Conservation (phyloP, 2,888 invertebrate species). For the Urechis unicinctus region DNA sequence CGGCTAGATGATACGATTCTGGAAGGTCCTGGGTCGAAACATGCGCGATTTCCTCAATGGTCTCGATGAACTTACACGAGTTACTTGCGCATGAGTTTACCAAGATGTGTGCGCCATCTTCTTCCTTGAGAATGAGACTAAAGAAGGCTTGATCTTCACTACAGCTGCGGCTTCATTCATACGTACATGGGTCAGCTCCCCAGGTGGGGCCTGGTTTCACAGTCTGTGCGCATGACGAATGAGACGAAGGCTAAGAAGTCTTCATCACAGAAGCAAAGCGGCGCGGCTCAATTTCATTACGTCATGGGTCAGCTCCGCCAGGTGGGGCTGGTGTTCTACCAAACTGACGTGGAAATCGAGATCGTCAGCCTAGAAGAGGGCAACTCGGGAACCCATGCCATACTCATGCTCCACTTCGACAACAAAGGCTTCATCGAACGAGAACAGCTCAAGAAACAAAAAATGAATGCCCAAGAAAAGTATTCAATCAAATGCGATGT, state of each 20-base stretch:
- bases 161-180: no score
- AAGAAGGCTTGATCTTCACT: slow-evolving; percentile 79
- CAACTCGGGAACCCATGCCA: slow-evolving; percentile 85
- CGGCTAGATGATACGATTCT: no score
- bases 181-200: no score
- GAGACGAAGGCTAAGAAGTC: no score
- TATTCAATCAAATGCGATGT: slow-evolving; percentile 2
- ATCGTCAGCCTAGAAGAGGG: slow-evolving; percentile 77
- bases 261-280: no score
- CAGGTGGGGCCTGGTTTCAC: no score
- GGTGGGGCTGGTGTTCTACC: slow-evolving; percentile 82
- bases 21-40: slow-evolving; percentile 68
- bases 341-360: slow-evolving; percentile 87
- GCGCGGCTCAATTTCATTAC: slow-evolving; percentile 87
- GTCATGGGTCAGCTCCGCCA: slow-evolving; percentile 91
- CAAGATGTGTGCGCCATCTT: slow-evolving; percentile 81
- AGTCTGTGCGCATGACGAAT: no score
- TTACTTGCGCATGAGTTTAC: slow-evolving; percentile 95
- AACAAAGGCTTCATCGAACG: slow-evolving; percentile 63
- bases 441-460: not conserved
- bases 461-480: no score
- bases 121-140: slow-evolving; percentile 91
- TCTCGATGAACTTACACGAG: slow-evolving; percentile 91
- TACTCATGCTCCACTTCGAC: slow-evolving; percentile 89
- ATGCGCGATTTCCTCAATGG: slow-evolving; percentile 91